Evolutionary conservation across 2,797 vertebrate genomes (phyloP), one percentile per base, ranked within the genome.

Genomic region (Periophthalmus magnuspinnatus): DNA sequence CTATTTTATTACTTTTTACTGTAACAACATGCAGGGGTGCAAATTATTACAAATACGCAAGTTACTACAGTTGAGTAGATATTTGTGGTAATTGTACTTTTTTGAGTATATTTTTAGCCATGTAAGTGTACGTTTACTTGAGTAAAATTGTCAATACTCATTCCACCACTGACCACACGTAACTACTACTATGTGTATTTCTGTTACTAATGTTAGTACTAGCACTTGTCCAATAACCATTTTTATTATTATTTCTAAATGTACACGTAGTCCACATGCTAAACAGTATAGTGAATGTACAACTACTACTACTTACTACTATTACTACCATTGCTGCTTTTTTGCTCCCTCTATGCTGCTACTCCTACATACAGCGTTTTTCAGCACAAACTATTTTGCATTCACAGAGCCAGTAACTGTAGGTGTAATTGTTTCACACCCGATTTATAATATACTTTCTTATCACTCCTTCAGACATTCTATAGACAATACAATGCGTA

Each of bases 361-460:
- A 22, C 59, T 21, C 17, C 59, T 13, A 61, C 59, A 34, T n/a
- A 16, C 32, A 33, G 17, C 21, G 55, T 81, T 81, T 56, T 47
- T 48, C 8, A 68, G 38, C 62, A 77, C 58, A 36, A 56, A 63
- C 68, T 28, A 11, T 74, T 69, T 70, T 60, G 62, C 64, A 41
- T 55, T 67, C 13, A 24, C 58, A 28, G n/a, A 50, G 57, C 57
- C 54, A 65, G 14, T 65, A 48, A 50, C 63, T 50, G 63, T n/a
- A 50, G 28, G 63, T 65, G 45, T 65, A 32, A 65, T 65, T 28
- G 24, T 33, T 65, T 65, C 45, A 65, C 28, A 52, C 28, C 5
- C 28, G 19, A 50, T 57, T 56, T 36, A 22, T 56, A 22, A 5
- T 56, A 21, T 2, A 54, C 47, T 55, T 66, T 54, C 33, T 41